Conservation (phyloP, 2,888 invertebrate species). For the Pheosia gnoma region DNA sequence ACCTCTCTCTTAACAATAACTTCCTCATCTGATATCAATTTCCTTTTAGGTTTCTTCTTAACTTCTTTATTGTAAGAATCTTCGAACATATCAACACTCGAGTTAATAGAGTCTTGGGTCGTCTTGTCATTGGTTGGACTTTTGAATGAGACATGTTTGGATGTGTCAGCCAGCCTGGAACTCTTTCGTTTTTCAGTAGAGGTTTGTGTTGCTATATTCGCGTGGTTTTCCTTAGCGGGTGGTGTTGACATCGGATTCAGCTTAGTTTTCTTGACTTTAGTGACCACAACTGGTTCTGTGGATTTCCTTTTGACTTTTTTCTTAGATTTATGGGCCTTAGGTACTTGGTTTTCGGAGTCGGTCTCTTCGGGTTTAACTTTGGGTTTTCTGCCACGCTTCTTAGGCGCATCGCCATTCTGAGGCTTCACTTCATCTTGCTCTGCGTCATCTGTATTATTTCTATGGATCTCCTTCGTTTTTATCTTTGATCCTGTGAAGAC, state of each 20-base stretch:
- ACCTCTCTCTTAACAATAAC: constrained; percentile 66
- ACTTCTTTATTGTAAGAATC: constrained; percentile 72
- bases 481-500: constrained; percentile 74
- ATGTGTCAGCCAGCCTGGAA: constrained; percentile 27
- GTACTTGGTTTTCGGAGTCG: constrained; percentile 61
- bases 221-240: constrained; percentile 68
- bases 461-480: constrained; percentile 39
- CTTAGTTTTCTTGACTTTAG: constrained; percentile 65
- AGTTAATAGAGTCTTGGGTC: constrained; percentile 50
- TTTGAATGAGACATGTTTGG: constrained; percentile 69
- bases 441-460: constrained; percentile 24
- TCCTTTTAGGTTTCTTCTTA: constrained; percentile 64
- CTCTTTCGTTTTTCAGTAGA: constrained; percentile 59
- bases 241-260: constrained; percentile 68
- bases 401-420: constrained; percentile 36
- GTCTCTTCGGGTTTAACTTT: constrained; percentile 39
- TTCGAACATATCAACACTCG: constrained; percentile 76
- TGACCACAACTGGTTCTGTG: constrained; percentile 56
- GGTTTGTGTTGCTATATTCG: constrained; percentile 73
- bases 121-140: constrained; percentile 63
- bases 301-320: constrained; percentile 61
- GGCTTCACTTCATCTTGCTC: constrained; percentile 28
- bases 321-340: constrained; percentile 40
- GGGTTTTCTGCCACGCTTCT: constrained; percentile 41
- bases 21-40: constrained; percentile 62